Evolutionary conservation across 2,888 invertebrate genomes (phyloP), one percentile per base, ranked within the genome.

Genomic region (Lycaena phlaeas): DNA sequence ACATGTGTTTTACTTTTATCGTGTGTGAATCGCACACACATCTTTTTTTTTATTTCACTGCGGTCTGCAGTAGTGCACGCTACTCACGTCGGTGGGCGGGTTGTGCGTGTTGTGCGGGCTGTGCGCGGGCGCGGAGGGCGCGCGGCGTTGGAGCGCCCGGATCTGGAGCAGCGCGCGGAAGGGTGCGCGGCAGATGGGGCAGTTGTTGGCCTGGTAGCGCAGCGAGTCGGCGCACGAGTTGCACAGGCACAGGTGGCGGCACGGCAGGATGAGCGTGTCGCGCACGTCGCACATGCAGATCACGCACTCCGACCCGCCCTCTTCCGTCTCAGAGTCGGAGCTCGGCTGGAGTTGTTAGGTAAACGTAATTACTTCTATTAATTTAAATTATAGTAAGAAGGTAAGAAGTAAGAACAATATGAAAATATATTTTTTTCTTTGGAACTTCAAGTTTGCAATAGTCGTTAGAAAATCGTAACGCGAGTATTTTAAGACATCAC

Each of bases 251-350:
- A 99, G 87, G 84, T 99, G 99, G 67, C 99, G 98, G 68, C 99
- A 99, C 1, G 99, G 98, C 58, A 99, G 86, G 59, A 99, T 98
- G 39, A 99, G 86, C 0, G 98, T 99, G 75, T 99, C 98, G 2
- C 98, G 88, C 11, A 96, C 93, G 68, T 99, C 98, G 58, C 96
- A 96, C 97, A 99, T 98, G 73, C 99, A 99, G 64, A 99, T 98
- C 26, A 99, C 98, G 79, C 99, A 99, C 75, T 99, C 99, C 1
- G 96, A 94, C 1, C 97, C 97, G 57, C 94, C 95, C 60, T 97
- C 96, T 59, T 97, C 96, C 0, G 92, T 91, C 54, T 96, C 95
- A 54, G 94, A 94, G 61, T 95, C 95, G 2, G 87, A 88, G 59
- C 60, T 79, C n/a, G 78, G 73, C 85, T 85, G 54, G 2, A 14